Evolutionary conservation across 2,797 vertebrate species (phyloP), one percentile per base, ranked within the genome.

Genomic region (Tinamus major): DNA sequence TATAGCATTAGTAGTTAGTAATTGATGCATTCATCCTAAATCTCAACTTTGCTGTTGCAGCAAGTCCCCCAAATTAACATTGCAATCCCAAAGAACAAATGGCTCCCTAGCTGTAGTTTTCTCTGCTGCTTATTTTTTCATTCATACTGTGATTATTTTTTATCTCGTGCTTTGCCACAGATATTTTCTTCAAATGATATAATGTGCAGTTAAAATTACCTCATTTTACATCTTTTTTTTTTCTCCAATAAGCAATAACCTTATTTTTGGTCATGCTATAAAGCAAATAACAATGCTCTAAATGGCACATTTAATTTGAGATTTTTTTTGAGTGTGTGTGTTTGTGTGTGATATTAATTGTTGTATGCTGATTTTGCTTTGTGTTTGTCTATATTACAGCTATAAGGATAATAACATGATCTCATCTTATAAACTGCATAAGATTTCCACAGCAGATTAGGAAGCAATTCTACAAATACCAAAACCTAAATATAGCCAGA

Each of bases 1-100:
- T 87, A 76, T 85, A 87, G 68, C 79, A 71, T 90, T 93, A 84
- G 39, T 76, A 84, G 83, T 87, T 90, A 67, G 90, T 70, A 93
- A 94, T 67, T 82, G 95, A 92, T 94, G 71, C 29, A 85, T 94
- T 93, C 53, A 53, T 88, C 87, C 67, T 92, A 92, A 95, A 94
- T 85, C 62, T 94, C 93, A 87, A 67, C 59, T 96, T 94, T 91
- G 87, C 93, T 96, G 94, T 65, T 91, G 85, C 78, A 93, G 89
- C 95, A 96, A 93, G 71, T 90, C 75, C 44, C 2, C 1, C 46
- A 94, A 93, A 97, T 96, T 90, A 96, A 63, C 89, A 89, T 91
- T 91, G 83, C 77, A 94, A 74, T 91, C 68, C 55, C 75, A 79
- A 77, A 80, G 80, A 90, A 83, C 15, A 87, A 93, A 97, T 93